Percentiles rank a stretch among this genome's conserved stretches.
phyloP scores from a whole-genome alignment of 2,888 invertebrate genomes.

The Nemotelus nigrinus region DNA sequence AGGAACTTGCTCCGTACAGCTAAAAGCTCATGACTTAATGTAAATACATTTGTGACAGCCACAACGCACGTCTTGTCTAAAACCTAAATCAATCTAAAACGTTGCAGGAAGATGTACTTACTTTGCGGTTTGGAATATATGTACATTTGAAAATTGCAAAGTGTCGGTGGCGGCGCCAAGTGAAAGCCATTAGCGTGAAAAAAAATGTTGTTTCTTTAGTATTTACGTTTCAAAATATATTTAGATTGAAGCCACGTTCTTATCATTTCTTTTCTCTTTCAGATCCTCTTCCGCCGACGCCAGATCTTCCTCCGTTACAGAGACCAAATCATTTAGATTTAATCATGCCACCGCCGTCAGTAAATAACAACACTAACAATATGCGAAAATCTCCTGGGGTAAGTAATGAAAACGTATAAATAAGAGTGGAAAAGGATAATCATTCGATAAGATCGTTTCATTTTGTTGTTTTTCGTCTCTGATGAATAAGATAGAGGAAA shows the following conservation, averaged over 20 bases:
- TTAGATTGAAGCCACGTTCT: background rate
- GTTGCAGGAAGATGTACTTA: too few species aligned
- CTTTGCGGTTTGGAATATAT: too few species aligned
- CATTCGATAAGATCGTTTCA: slow-evolving; percentile 1
- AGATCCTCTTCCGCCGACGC: slow-evolving; percentile 60
- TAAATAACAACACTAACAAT: slow-evolving; percentile 53
- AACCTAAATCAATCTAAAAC: too few species aligned
- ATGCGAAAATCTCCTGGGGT: slow-evolving; percentile 59
- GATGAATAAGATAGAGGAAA: too few species aligned
- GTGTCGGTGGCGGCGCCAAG: background rate
- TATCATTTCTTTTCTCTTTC: slow-evolving; percentile 52
- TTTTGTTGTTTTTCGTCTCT: too few species aligned
- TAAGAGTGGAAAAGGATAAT: background rate
- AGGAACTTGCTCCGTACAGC: too few species aligned
- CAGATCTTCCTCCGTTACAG: slow-evolving; percentile 61
- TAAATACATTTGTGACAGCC: too few species aligned
- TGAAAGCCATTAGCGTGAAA: background rate
- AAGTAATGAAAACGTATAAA: slow-evolving; percentile 52
- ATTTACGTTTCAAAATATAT: background rate
- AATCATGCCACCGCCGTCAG: slow-evolving; percentile 59
- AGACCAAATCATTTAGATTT: slow-evolving; percentile 64
- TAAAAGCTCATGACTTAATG: too few species aligned
- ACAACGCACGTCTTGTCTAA: too few species aligned
- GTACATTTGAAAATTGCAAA: too few species aligned
- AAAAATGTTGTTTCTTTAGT: background rate